A percentile compares a stretch with the other conserved stretches of the same genome.
Conservation (phyloP, 2,113 vertebrate genomes). For the Anser brachyrhynchus region DNA sequence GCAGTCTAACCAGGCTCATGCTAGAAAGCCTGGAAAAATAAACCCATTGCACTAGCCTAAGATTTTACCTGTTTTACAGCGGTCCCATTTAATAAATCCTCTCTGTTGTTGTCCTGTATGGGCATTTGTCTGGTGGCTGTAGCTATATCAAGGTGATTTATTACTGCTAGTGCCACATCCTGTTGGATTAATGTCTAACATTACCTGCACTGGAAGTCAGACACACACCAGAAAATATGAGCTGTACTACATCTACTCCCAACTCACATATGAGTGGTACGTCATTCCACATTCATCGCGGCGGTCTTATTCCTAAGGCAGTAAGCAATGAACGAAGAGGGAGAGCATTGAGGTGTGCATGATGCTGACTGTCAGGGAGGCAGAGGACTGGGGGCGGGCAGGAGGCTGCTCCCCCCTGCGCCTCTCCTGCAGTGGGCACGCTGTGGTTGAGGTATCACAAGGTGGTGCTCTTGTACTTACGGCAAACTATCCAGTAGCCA, state of each 20-base stretch:
- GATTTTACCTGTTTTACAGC: background rate
- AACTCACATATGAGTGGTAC: background rate
- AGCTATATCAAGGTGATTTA: background rate
- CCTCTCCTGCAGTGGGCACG: background rate
- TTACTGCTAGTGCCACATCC: background rate
- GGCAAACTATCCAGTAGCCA: background rate
- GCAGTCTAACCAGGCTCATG: background rate
- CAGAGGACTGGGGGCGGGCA: background rate
- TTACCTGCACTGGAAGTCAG: background rate
- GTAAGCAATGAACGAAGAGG: background rate
- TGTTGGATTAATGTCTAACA: background rate
- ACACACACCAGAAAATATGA: background rate
- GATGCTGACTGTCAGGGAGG: background rate
- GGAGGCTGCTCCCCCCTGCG: background rate
- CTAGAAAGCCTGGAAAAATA: background rate
- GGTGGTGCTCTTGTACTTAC: constrained; percentile 62
- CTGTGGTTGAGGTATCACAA: constrained; percentile 32
- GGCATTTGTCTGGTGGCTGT: background rate
- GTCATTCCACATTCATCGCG: background rate
- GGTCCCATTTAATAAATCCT: background rate
- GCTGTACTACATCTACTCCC: background rate
- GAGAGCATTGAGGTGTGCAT: rapidly evolving
- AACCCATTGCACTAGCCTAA: background rate
- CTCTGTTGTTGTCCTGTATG: background rate
- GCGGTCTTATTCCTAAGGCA: background rate